A percentile compares a stretch with the other conserved stretches of the same genome.
phyloP scores from a whole-genome alignment of 1,140 invertebrate genomes.

The Holcopasites calliopsidis region DNA sequence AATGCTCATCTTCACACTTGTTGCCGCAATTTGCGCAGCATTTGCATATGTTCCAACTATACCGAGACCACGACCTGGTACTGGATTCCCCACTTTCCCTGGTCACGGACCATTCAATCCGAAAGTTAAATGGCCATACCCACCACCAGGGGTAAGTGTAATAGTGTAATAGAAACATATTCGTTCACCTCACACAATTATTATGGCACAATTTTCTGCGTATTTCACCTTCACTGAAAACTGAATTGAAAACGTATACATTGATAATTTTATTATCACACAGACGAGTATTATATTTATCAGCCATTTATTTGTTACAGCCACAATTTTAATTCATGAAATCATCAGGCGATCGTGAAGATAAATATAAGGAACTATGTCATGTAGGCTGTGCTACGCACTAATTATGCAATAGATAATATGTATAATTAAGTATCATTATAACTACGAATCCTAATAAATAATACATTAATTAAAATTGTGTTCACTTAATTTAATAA shows the following conservation, averaged over 20 bases:
- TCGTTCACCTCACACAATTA: no score
- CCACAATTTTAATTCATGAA: no score
- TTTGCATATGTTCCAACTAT: constrained; percentile 15
- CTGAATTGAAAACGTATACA: no score
- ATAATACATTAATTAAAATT: background rate
- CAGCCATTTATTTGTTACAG: no score
- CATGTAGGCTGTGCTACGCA: no score
- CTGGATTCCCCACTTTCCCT: background rate
- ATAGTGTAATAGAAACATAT: no score
- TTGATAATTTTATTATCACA: no score
- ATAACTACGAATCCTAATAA: background rate
- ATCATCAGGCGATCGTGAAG: background rate
- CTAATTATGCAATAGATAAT: background rate
- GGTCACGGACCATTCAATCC: constrained; percentile 43
- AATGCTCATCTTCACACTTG: constrained; percentile 15
- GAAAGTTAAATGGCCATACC: background rate
- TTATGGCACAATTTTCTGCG: no score
- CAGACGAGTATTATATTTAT: no score
- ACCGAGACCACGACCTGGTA: background rate
- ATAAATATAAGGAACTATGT: background rate
- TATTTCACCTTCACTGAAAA: no score
- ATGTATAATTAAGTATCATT: background rate
- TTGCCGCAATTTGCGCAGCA: constrained; percentile 22
- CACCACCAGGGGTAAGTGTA: constrained; percentile 26
- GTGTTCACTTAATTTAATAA: no score